Conservation (phyloP, 2,888 invertebrate species). For the Thereva nobilitata region DNA sequence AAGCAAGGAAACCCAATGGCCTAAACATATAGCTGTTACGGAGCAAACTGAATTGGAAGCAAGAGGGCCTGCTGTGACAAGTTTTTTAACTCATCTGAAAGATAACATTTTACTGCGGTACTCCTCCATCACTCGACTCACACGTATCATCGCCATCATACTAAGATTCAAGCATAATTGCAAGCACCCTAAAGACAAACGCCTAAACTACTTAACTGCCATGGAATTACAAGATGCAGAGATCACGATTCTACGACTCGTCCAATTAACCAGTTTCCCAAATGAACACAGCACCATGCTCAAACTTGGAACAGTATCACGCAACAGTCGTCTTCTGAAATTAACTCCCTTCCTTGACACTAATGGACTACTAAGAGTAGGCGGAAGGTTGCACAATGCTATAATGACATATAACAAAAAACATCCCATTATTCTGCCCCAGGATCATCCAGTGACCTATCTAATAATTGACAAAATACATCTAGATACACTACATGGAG, state of each 20-base stretch:
- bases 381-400: background rate
- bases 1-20: background rate
- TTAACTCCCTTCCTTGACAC: background rate
- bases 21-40: background rate
- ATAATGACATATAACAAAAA: background rate
- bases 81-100: background rate
- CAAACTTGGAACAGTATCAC: background rate
- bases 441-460: background rate
- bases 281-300: background rate
- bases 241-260: background rate
- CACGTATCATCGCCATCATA: background rate
- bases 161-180: background rate
- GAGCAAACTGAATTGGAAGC: background rate
- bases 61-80: background rate
- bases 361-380: background rate
- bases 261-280: background rate
- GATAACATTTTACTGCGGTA: background rate
- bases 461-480: background rate
- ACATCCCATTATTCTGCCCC: background rate
- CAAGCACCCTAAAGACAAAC: background rate
- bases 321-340: background rate
- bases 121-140: background rate
- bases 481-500: background rate
- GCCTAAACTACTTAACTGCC: background rate
- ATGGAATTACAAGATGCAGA: background rate